These are phyloP conservation scores for Nephrotoma guestfalica DNA, from an alignment of 2,888 invertebrate species.

Conservation along the genomic window DNA sequence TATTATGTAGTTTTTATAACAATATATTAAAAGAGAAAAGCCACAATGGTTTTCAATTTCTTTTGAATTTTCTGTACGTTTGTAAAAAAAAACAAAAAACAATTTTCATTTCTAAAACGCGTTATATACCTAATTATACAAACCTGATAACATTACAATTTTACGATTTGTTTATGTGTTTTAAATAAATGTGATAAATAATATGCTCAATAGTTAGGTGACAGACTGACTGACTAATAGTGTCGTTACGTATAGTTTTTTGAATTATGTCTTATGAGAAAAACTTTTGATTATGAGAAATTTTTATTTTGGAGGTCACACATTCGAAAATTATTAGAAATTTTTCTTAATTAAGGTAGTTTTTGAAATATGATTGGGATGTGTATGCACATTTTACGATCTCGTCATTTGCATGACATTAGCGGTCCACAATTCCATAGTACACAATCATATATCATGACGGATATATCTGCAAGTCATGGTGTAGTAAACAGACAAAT, in stretches of 20 bases:
- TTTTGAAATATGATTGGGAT: not conserved
- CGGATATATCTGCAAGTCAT: not conserved
- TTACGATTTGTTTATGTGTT: not conserved
- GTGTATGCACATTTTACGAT: too few relatives aligned
- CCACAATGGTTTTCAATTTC: not conserved
- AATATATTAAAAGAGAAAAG: not conserved
- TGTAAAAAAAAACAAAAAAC: not conserved
- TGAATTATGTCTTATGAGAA: not conserved
- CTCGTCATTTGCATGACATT: not conserved
- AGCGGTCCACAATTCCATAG: not conserved
- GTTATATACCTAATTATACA: not conserved
- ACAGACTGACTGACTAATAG: not conserved
- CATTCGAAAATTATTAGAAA: not conserved
- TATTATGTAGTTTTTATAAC: not conserved
- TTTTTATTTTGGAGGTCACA: not conserved
- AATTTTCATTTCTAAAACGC: not conserved
- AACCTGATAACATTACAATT: not conserved
- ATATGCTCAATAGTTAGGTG: not conserved
- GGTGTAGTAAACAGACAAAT: not conserved
- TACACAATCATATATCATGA: not conserved
- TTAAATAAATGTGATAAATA: not conserved
- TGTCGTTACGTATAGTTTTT: not conserved
- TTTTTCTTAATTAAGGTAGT: not conserved
- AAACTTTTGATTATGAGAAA: not conserved
- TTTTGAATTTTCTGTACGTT: not conserved